These are phyloP conservation scores for Cranoglanis bouderius DNA, from an alignment of 2,113 vertebrate species.

Conservation along the genomic window DNA sequence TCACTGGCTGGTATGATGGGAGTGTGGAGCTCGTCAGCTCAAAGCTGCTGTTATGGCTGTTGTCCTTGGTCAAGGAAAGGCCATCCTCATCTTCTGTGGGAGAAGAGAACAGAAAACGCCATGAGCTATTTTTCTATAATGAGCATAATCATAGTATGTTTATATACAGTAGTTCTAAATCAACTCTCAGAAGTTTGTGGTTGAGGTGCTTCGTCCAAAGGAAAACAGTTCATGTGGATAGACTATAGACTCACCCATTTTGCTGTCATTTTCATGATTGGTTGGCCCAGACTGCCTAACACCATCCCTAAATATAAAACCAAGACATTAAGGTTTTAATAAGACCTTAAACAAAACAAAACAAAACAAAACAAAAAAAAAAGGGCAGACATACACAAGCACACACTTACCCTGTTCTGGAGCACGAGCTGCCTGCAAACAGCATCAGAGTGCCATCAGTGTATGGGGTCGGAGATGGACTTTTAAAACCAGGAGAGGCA, in stretches of 20 bases:
- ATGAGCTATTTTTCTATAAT: neutral
- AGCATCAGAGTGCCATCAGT: conserved; percentile 86
- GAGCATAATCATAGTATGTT: too few relatives aligned
- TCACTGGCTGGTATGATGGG: conserved; percentile 91
- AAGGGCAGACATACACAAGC: neutral
- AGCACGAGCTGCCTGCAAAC: conserved; percentile 87
- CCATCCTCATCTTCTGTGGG: conserved; percentile 88
- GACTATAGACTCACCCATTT: conserved; percentile 66
- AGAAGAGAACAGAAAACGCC: conserved; percentile 9
- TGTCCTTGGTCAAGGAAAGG: conserved; percentile 83
- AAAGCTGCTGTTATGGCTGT: conserved; percentile 96
- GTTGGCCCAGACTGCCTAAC: conserved; percentile 59
- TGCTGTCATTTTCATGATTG: conserved; percentile 65
- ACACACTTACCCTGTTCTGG: conserved; percentile 79
- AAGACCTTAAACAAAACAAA: neutral
- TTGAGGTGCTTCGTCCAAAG: neutral
- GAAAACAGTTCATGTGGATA: neutral
- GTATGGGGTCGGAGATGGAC: conserved; percentile 65
- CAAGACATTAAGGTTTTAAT: neutral
- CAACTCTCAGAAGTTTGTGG: neutral
- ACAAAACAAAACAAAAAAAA: neutral
- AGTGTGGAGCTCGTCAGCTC: conserved; percentile 92
- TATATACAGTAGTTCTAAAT: neutral
- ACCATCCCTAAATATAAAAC: conserved; percentile 63
- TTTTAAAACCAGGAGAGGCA: conserved; percentile 63